A percentile compares a stretch with the other conserved stretches of the same genome.
Conservation (phyloP, 1,140 invertebrate species). For the Cyphomyrmex costatus region DNA sequence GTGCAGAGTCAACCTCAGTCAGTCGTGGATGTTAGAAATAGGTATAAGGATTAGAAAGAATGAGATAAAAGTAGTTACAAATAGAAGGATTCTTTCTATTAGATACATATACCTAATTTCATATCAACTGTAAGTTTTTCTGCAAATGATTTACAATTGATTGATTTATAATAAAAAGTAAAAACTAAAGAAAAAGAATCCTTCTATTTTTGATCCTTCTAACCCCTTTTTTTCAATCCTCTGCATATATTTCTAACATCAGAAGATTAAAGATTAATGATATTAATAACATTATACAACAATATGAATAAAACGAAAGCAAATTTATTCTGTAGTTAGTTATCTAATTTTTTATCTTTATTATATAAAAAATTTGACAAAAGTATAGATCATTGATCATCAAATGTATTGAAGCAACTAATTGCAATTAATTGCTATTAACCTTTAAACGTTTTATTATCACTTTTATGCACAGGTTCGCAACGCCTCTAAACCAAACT, state of each 20-base stretch:
- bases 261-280: background rate
- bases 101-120: background rate
- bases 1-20: conserved; percentile 74
- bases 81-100: background rate
- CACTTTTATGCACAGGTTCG: conserved; percentile 79
- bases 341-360: background rate
- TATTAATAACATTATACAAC: background rate
- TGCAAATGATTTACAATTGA: background rate
- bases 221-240: too few species aligned
- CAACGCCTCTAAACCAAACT: conserved; percentile 79
- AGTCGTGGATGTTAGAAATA: conserved; percentile 81
- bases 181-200: too few species aligned
- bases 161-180: too few species aligned
- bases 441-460: conserved; percentile 31
- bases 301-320: background rate
- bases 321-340: background rate
- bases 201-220: too few species aligned
- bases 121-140: conserved; percentile 1
- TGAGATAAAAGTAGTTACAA: background rate
- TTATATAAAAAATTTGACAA: background rate
- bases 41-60: conserved; percentile 71
- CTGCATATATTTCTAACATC: too few species aligned
- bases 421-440: background rate
- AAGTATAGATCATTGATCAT: background rate
- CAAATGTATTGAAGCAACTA: background rate